These are phyloP conservation scores for Hydropotes inermis DNA, from an alignment of 2,113 vertebrate species.

Conservation along the genomic window DNA sequence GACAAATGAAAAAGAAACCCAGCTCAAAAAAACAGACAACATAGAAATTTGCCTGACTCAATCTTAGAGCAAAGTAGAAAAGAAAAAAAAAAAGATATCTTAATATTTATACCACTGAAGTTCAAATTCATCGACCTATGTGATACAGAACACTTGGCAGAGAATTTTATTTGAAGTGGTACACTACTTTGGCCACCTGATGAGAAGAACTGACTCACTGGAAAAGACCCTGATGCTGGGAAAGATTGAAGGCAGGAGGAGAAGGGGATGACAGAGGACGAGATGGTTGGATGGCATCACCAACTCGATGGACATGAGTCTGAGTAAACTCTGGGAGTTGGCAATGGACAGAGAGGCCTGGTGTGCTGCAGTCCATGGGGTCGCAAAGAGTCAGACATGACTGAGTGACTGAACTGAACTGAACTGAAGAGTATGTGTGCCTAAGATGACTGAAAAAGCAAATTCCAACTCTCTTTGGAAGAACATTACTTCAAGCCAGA, in stretches of 20 bases:
- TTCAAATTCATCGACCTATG: neutral
- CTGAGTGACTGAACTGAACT: neutral
- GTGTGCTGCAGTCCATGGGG: neutral
- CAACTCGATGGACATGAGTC: fast-evolving
- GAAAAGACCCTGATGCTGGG: neutral
- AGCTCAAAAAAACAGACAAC: neutral
- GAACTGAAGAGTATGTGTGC: neutral
- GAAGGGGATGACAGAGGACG: neutral
- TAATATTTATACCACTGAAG: neutral
- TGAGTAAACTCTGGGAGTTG: neutral
- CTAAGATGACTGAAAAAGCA: neutral
- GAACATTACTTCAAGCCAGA: neutral
- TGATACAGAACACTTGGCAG: neutral
- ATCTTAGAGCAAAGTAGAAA: neutral
- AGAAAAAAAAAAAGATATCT: neutral
- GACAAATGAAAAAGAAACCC: neutral
- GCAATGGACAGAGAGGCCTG: neutral
- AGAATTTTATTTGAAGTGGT: neutral
- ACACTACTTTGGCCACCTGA: neutral
- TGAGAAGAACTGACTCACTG: neutral
- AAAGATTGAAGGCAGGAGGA: neutral
- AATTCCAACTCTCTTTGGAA: neutral
- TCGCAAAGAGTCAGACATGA: neutral
- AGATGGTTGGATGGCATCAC: neutral
- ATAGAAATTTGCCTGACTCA: neutral